Evolutionary conservation across 64 coral and sea anemone species (phyloP), one percentile per base, ranked within the genome.

Genomic region (Montipora foliosa): DNA sequence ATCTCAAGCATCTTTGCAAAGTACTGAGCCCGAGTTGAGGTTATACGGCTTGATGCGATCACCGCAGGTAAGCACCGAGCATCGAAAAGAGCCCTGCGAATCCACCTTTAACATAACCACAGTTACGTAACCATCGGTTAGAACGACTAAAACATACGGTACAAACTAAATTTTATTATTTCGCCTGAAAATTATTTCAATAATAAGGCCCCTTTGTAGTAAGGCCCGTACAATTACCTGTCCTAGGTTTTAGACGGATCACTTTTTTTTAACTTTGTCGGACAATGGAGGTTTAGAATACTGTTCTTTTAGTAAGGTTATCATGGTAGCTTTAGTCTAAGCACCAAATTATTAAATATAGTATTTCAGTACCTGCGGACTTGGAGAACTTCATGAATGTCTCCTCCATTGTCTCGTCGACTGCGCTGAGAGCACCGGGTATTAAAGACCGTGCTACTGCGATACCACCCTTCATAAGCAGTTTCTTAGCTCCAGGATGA

Each of bases 381-480:
- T 83, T 89, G 3, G 92, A 13, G 45, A 94, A 94, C 67, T 82
- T 81, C 92, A 94, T 94, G 87, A 94, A 94, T 71, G 71, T 53
- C 50, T 52, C 51, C 87, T 8, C 87, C 47, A 89, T 76, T 77
- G 84, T 88, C 45, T 88, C 75, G 80, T 88, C 92, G 16, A 94
- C 92, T 73, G 92, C 92, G 52, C 92, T 89, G 46, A 94, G 66
- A 59, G 87, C 86, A 77, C 86, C 61, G 11, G 14, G 61, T 24
- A 94, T 88, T 6, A 94, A 4, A 2, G 92, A 94, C 3, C 92
- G 92, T 7, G 84, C 92, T 21, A 94, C 78, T 15, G 76, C 86
- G 10, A 94, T 94, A 4, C 59, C 92, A 52, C 92, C 92, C 49
- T 94, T 94, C 77, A 53, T 58, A 14, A 81, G 91, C 52, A 87